These are phyloP conservation scores for Ptyas mucosa DNA, from an alignment of 2,113 vertebrate species.

Conservation along the genomic window DNA sequence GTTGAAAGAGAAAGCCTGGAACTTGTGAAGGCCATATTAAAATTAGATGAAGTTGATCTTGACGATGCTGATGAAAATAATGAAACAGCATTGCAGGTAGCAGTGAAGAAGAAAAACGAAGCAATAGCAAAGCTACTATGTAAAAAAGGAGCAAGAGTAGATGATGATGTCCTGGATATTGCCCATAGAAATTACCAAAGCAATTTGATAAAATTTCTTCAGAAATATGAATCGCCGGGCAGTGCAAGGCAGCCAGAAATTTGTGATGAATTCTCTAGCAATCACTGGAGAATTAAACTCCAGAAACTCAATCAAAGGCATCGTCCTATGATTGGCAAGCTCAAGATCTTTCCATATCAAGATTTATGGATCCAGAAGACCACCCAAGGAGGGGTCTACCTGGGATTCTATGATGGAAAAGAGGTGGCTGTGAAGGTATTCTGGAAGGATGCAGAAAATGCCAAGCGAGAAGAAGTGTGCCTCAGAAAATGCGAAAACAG, in stretches of 20 bases:
- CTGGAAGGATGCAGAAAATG: rapidly evolving
- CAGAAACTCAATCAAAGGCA: slow-evolving; percentile 25
- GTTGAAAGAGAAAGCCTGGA: slow-evolving; percentile 40
- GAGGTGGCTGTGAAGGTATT: slow-evolving; percentile 69
- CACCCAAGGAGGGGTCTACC: slow-evolving; percentile 62
- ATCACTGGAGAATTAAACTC: slow-evolving; percentile 55
- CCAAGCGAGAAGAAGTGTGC: slow-evolving; percentile 48
- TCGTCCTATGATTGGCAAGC: slow-evolving; percentile 58
- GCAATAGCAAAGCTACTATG: slow-evolving; percentile 41
- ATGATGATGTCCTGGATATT: slow-evolving; percentile 32
- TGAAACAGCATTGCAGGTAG: slow-evolving; percentile 60
- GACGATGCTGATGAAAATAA: slow-evolving; percentile 52
- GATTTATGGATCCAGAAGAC: slow-evolving; percentile 57
- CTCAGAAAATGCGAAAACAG: slow-evolving; percentile 19
- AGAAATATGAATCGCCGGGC: rapidly evolving
- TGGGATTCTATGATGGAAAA: slow-evolving; percentile 51
- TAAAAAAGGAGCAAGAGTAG: slow-evolving; percentile 38
- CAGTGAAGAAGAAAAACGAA: slow-evolving; percentile 8
- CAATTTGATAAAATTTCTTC: slow-evolving; percentile 36
- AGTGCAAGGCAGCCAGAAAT: background rate
- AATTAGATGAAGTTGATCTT: slow-evolving; percentile 42
- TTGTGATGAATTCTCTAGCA: slow-evolving; percentile 57
- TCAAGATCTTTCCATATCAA: slow-evolving; percentile 52
- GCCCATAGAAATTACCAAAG: background rate
- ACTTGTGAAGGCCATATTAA: slow-evolving; percentile 60